A percentile compares a stretch with the other conserved stretches of the same genome.
Evolutionary conservation across 2,797 vertebrate species (phyloP).

Genomic region (Hemitrygon akajei): DNA sequence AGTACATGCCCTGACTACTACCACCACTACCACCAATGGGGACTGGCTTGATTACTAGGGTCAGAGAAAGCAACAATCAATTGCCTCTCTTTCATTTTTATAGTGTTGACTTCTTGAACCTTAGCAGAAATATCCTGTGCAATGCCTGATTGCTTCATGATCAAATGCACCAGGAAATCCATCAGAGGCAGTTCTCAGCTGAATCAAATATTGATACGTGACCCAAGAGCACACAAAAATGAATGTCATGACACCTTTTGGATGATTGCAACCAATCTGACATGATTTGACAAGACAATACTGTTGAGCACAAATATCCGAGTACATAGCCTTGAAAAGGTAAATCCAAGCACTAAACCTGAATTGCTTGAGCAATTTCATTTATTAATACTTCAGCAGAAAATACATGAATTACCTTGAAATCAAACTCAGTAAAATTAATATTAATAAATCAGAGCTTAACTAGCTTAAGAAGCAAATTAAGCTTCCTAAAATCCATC

Average conservation of each 20-base stretch:
- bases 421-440: conserved; percentile 13
- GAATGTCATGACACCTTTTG: conserved; percentile 8
- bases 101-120: neutral
- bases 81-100: neutral
- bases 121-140: neutral
- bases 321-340: neutral
- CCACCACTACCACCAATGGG: neutral
- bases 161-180: neutral
- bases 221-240: neutral
- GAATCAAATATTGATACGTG: neutral
- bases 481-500: neutral
- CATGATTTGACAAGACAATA: conserved; percentile 2
- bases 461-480: neutral
- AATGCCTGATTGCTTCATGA: neutral
- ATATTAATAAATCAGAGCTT: neutral
- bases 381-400: neutral
- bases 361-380: neutral
- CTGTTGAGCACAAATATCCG: neutral
- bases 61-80: neutral
- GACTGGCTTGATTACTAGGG: neutral
- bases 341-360: neutral
- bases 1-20: neutral
- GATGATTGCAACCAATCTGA: neutral
- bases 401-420: neutral
- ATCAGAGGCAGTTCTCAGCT: neutral